A percentile compares a stretch with the other conserved stretches of the same genome.
Evolutionary conservation across 2,888 invertebrate genomes (phyloP).

Genomic region (Temnothorax rugatulus): DNA sequence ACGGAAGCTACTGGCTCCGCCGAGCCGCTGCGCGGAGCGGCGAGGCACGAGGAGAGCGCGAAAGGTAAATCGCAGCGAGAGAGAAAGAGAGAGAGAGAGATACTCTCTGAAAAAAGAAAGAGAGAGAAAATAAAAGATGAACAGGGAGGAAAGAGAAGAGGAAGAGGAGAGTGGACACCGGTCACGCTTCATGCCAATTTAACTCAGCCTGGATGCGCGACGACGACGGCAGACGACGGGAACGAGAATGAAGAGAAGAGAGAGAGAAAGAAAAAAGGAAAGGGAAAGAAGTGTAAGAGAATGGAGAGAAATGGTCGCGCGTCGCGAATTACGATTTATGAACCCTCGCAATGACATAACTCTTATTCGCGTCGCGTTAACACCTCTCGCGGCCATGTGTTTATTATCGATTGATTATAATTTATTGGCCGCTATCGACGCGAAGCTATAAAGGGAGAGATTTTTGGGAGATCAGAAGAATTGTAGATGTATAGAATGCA

Average conservation of each 20-base stretch:
- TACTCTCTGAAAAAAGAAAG: background rate
- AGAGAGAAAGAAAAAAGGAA: slow-evolving; percentile 23
- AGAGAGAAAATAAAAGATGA: slow-evolving; percentile 3
- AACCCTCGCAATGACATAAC: slow-evolving; percentile 26
- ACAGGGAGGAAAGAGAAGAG: slow-evolving; percentile 13
- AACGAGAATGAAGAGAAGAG: slow-evolving; percentile 1
- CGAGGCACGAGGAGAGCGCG: slow-evolving; percentile 23
- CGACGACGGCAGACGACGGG: slow-evolving; percentile 23
- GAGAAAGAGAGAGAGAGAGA: slow-evolving; percentile 10
- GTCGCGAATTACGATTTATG: slow-evolving; percentile 33
- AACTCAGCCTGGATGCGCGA: slow-evolving; percentile 73
- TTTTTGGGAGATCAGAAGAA: background rate
- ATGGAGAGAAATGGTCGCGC: slow-evolving; percentile 45
- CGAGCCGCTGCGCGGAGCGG: slow-evolving; percentile 48
- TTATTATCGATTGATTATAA: slow-evolving; percentile 22
- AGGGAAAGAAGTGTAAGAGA: slow-evolving; percentile 43
- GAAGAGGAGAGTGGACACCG: slow-evolving; percentile 78
- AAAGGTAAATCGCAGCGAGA: slow-evolving; percentile 22
- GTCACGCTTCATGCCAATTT: slow-evolving; percentile 85
- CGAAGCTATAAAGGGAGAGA: background rate
- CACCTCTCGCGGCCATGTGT: background rate
- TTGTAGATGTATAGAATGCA: background rate
- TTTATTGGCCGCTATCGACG: background rate
- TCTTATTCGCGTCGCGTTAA: background rate
- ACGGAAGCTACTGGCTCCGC: slow-evolving; percentile 68